Evolutionary conservation across 1,140 invertebrate genomes (phyloP), one percentile per base, ranked within the genome.

Genomic region (Drosophila jambulina): DNA sequence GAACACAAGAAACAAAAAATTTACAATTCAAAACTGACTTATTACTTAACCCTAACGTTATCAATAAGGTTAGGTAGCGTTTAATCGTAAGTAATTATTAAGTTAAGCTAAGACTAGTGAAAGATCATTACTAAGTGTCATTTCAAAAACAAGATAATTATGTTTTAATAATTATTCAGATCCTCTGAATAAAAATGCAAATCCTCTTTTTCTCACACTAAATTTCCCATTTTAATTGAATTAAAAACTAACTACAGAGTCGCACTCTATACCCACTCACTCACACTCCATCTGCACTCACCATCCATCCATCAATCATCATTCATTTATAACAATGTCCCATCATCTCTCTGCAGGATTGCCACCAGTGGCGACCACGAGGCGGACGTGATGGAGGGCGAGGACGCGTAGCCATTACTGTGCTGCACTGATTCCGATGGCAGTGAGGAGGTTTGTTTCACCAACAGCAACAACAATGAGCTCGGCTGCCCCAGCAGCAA

Each of bases 341-440:
- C 32, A 25, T 29, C n/a, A 29, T n/a, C 53, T 45, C 65, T 46
- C 63, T 72, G 51, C 84, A 92, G 91, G 78, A 88, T 91, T 63
- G 64, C 82, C 67, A 79, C 84, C 15, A 90, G 75, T 48, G 60
- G 36, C 27, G 91, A 92, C 54, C 61, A 68, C 2, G 91, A 92
- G 60, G 78, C 51, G 7, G 91, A 90, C 21, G 65, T 76, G 27
- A 61, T 85, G 68, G 91, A 91, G 19, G 91, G 84, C 46, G 91
- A 83, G 61, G 91, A 92, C 49, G 91, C 91, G 87, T 92, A 92
- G 91, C 91, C 91, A 92, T 88, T 92, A 92, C 91, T 92, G 79
- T 78, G 78, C 78, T 88, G 77, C 75, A 86, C 81, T 86, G 91
- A 92, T 80, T 91, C 84, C 65, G 91, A 91, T 64, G 90, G 76